Evolutionary conservation across 2,797 vertebrate genomes (phyloP), one percentile per base, ranked within the genome.

Genomic region (Rhynchotus rufescens): DNA sequence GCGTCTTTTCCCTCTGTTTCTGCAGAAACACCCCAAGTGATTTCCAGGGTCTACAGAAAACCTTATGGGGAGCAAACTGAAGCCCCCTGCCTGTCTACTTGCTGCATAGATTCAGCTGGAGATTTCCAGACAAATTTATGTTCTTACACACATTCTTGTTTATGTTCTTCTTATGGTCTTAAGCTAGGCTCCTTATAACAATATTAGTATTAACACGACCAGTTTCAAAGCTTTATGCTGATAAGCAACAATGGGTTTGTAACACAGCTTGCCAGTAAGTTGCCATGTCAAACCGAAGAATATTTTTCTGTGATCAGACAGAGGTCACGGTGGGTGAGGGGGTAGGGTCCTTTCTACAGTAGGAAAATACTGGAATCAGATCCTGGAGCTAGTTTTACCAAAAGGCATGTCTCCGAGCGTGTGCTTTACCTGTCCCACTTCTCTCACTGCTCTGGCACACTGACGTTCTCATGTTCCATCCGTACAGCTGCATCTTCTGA

Each of bases 341-440:
- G 14, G 11, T 80, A 36, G 36, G 36, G 62, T 45, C 75, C 61
- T 92, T 65, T 40, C 49, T 71, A 26, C 3, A 44, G 26, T 28
- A 66, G 60, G 11, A 79, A 32, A 59, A 86, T 75, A 91, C 86
- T 42, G 67, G 17, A 76, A 57, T 79, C 44, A 64, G 47, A 76
- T 30, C 26, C 23, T 13, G 44, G 19, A 60, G 74, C 74, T 90
- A 87, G 67, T 89, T 95, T 88, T 84, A 69, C 56, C 40, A 74
- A 38, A 88, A 15, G 60, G 34, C 34, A 10, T 12, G 47, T 61
- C 85, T 84, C 83, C 13, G 52, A 23, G 40, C 67, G 66, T 73
- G 38, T 84, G 40, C 93, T 96, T 87, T 76, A 26, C 74, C 88
- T 60, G 80, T 92, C 49, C 67, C 47, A 38, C 73, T 92, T 92